Percentiles rank a stretch among this genome's conserved stretches.
phyloP scores from a whole-genome alignment of 35 echinoderm and acorn worm species.

The Lytechinus variegatus region DNA sequence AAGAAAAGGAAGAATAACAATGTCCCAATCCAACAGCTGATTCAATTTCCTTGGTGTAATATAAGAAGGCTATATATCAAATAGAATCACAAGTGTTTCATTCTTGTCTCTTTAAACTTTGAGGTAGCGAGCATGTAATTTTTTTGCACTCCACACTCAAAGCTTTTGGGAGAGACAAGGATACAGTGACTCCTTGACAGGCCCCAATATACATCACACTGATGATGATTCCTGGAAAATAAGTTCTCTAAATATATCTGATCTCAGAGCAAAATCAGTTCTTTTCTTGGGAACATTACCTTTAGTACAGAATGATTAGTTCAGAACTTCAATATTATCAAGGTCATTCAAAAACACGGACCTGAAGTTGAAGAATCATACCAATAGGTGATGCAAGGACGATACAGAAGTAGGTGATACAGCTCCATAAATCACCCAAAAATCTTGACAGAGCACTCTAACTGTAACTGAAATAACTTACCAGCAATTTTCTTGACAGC shows the following conservation, averaged over 20 bases:
- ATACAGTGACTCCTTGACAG: too few relatives aligned
- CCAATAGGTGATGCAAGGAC: neutral
- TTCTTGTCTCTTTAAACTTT: too few relatives aligned
- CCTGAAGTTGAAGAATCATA: conserved; percentile 49
- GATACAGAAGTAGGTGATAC: neutral
- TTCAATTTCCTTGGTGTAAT: too few relatives aligned
- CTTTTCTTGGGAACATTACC: neutral
- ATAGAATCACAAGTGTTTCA: too few relatives aligned
- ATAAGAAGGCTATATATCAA: too few relatives aligned
- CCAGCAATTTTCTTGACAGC: conserved; percentile 92
- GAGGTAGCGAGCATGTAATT: too few relatives aligned
- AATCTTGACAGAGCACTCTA: too few relatives aligned
- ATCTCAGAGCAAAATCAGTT: neutral
- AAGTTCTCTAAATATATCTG: neutral
- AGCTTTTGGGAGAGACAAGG: too few relatives aligned
- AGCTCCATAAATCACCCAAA: too few relatives aligned
- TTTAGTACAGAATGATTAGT: neutral
- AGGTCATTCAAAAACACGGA: conserved; percentile 59
- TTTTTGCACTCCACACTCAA: too few relatives aligned
- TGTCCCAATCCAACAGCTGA: too few relatives aligned
- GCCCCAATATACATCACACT: neutral
- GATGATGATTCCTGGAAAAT: neutral
- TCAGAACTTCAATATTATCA: conserved; percentile 63
- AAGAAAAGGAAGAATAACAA: too few relatives aligned
- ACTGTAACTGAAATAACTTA: conserved; percentile 41